These are phyloP conservation scores for Pipistrellus pipistrellus DNA, from an alignment of 2,797 vertebrate genomes.

Conservation along the genomic window DNA sequence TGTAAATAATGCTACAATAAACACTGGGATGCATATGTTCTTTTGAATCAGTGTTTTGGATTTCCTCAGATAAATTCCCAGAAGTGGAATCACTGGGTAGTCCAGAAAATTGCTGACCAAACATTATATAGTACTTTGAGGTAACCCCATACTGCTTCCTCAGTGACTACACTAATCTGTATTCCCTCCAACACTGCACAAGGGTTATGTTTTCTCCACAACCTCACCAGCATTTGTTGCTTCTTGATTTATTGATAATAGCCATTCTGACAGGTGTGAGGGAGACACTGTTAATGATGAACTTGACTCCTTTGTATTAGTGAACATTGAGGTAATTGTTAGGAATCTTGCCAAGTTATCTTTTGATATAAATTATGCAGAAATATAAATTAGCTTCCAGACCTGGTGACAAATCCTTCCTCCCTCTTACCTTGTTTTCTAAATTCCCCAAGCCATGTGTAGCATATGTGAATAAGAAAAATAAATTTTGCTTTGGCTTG, in stretches of 20 bases:
- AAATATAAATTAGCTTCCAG: conserved; percentile 10
- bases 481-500: not conserved
- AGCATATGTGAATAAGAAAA: not conserved
- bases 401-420: not conserved
- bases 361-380: conserved; percentile 55
- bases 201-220: not conserved
- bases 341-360: not conserved
- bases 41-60: not conserved
- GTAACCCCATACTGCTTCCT: not conserved
- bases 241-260: not conserved
- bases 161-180: not conserved
- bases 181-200: not conserved
- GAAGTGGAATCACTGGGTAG: not conserved
- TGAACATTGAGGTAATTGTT: not conserved
- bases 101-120: no score
- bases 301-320: not conserved
- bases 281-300: not conserved
- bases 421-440: not conserved
- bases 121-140: not conserved
- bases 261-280: not conserved
- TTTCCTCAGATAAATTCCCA: not conserved
- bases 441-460: not conserved
- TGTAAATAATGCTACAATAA: not conserved
- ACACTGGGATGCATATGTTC: not conserved
- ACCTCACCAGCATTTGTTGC: not conserved